phyloP scores from a whole-genome alignment of 2,113 vertebrate species.

The Nothoprocta perdicaria region DNA sequence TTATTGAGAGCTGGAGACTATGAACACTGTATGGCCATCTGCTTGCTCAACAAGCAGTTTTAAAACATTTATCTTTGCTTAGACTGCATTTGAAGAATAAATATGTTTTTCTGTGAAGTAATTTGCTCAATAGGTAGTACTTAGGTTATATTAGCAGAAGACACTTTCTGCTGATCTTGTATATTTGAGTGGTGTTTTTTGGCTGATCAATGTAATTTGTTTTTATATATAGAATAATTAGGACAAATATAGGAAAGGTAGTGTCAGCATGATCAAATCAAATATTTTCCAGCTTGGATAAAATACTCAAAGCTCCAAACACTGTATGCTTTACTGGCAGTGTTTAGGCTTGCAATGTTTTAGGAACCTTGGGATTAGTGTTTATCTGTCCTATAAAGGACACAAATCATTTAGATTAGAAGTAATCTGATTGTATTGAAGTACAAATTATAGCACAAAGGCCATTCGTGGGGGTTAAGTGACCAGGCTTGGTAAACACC shows the following conservation, averaged over 20 bases:
- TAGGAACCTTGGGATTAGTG: constrained; percentile 77
- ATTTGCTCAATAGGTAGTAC: not conserved
- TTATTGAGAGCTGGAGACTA: not conserved
- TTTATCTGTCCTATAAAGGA: constrained; percentile 82
- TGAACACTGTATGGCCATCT: not conserved
- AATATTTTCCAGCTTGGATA: not conserved
- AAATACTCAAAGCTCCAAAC: not conserved
- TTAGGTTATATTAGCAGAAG: not conserved
- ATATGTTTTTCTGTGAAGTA: not conserved
- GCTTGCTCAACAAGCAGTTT: not conserved
- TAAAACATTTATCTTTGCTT: not conserved
- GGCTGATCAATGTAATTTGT: not conserved
- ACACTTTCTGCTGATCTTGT: not conserved
- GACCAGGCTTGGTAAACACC: constrained; percentile 79
- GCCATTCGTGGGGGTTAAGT: constrained; percentile 83
- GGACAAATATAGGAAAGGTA: not conserved
- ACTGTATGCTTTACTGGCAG: not conserved
- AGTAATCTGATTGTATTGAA: constrained; percentile 87
- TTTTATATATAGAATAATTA: not conserved
- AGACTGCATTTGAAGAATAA: not conserved
- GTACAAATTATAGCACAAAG: constrained; percentile 83
- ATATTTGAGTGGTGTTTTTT: not conserved
- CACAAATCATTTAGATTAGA: constrained; percentile 84
- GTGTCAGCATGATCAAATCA: not conserved
- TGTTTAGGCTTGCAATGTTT: constrained; percentile 48